Percentiles rank a stretch among this genome's conserved stretches.
These are phyloP conservation scores for Ophion slaviceki DNA, from an alignment of 2,888 invertebrate species.

Conservation along the genomic window DNA sequence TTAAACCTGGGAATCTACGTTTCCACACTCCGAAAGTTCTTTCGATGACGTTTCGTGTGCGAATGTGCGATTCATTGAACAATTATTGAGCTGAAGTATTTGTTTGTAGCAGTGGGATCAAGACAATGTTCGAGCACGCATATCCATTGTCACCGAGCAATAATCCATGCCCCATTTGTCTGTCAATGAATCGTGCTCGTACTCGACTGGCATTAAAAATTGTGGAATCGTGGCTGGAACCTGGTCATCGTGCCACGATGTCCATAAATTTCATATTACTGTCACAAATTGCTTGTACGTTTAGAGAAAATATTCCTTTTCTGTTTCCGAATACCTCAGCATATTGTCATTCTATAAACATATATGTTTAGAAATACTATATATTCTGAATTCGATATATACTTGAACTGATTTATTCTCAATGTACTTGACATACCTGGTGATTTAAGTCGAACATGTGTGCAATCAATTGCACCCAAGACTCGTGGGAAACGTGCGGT, in stretches of 20 bases:
- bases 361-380: background rate
- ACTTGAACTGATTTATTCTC: background rate
- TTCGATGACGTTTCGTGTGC: slow-evolving; percentile 25
- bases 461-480: slow-evolving; percentile 67
- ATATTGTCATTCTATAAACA: slow-evolving; percentile 54
- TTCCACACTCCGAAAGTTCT: slow-evolving; percentile 22
- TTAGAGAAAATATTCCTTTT: slow-evolving; percentile 56
- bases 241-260: background rate
- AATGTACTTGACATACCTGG: background rate
- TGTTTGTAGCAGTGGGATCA: slow-evolving; percentile 1
- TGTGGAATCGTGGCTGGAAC: slow-evolving; percentile 11
- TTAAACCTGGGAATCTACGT: slow-evolving; percentile 15
- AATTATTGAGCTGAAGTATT: slow-evolving; percentile 11
- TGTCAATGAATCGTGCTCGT: slow-evolving; percentile 6
- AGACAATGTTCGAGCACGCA: background rate
- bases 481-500: slow-evolving; percentile 58
- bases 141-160: background rate
- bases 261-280: slow-evolving; percentile 37
- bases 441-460: slow-evolving; percentile 36
- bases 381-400: background rate
- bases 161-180: background rate
- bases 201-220: slow-evolving; percentile 39
- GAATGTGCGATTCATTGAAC: slow-evolving; percentile 21
- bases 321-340: slow-evolving; percentile 55
- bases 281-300: slow-evolving; percentile 56